Evolutionary conservation across 2,888 invertebrate species (phyloP), one percentile per base, ranked within the genome.

Genomic region (Osedax frankpressi): DNA sequence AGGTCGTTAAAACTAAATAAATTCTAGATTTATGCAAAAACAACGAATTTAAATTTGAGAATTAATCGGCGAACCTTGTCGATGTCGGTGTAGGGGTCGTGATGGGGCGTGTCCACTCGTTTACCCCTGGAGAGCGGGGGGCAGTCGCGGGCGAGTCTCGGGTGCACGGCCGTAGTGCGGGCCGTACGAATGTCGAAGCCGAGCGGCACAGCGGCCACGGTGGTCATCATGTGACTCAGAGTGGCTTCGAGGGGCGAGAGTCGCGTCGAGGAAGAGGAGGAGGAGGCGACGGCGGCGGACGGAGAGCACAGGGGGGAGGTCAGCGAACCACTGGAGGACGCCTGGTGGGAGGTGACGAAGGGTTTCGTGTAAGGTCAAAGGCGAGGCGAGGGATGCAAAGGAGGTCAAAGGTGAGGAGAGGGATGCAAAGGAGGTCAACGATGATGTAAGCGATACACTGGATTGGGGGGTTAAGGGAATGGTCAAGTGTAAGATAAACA

Each of bases 161-260:
- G 81, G 76, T 82, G 81, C 70, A 81, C 80, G 28, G 80, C 80
- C 1, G 80, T 78, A 19, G 79, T 80, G 77, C 93, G 93, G 67
- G 92, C 92, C 84, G 92, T 88, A 81, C 93, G 88, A 72, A 95
- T 90, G 87, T 95, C 94, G 82, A 92, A 94, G 0, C 94, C 95
- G 60, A 92, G 91, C n/a, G 80, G 82, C 62, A 95, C 91, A 28
- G 93, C 90, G 1, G 94, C 94, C 81, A 95, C 86, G 86, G 94
- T 88, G 72, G 26, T 70, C 59, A 30, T 74, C 73, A 44, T 19
- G 44, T 19, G 44, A 44, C 44, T 44, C 19, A 44, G 44, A 19
- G 44, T 44, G 44, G 19, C 44, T 19, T 44, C 44, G 6, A 44
- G 44, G 6, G 44, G 44, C 19, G 44, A 44, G 11, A 44, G 6